These are phyloP conservation scores for Bolinopsis microptera DNA, from an alignment of 37 sponge, comb jelly and placozoan species.

Conservation along the genomic window DNA sequence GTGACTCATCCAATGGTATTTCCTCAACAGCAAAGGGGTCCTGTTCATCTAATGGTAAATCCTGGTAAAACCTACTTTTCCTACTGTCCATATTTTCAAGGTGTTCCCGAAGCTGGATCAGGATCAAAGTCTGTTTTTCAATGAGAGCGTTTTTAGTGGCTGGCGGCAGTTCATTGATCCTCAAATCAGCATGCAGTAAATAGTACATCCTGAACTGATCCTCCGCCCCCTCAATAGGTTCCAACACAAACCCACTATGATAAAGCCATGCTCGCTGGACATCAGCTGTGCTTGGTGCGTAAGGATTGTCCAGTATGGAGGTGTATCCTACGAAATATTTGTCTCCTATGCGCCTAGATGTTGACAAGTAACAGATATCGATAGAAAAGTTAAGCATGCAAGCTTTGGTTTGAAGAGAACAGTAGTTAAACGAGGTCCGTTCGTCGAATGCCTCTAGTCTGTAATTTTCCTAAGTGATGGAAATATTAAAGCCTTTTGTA, in stretches of 20 bases:
- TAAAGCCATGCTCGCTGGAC: constrained; percentile 13
- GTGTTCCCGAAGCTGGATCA: background rate
- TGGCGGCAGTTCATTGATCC: background rate
- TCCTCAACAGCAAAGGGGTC: background rate
- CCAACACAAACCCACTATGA: background rate
- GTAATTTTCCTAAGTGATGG: constrained; percentile 14
- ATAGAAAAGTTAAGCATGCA: background rate
- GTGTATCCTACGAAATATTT: background rate
- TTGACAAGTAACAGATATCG: constrained; percentile 3
- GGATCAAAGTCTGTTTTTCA: background rate
- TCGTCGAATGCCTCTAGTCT: background rate
- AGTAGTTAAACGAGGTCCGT: background rate
- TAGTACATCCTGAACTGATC: background rate
- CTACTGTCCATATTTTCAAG: background rate
- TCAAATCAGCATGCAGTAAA: background rate
- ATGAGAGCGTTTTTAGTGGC: background rate
- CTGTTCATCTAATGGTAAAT: background rate
- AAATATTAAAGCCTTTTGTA: too few species aligned
- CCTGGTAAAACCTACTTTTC: background rate
- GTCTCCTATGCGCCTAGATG: background rate
- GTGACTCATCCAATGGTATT: background rate
- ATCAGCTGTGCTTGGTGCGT: constrained; percentile 18
- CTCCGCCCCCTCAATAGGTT: background rate
- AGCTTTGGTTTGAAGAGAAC: background rate
- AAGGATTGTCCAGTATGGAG: constrained; percentile 1